Conservation (phyloP, 2,113 vertebrate species). For the Tonatia bakeri region DNA sequence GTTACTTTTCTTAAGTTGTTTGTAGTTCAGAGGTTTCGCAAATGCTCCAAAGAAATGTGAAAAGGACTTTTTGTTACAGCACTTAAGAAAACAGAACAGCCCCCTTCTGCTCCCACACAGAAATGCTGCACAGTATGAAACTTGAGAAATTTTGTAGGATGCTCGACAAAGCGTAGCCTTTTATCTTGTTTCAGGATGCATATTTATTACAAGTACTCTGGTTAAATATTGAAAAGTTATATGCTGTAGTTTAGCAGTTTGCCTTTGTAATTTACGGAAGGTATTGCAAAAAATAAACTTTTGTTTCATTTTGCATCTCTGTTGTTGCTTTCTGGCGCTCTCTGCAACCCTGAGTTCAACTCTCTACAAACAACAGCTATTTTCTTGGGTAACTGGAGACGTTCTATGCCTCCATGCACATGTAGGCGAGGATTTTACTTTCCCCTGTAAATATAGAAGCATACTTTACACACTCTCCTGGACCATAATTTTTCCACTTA, state of each 20-base stretch:
- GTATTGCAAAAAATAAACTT: slow-evolving; percentile 83
- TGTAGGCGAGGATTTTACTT: neutral
- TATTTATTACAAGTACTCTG: slow-evolving; percentile 86
- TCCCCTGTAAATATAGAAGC: neutral
- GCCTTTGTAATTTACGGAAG: slow-evolving; percentile 83
- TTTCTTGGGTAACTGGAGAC: neutral
- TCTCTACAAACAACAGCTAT: neutral
- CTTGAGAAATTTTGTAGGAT: slow-evolving; percentile 82
- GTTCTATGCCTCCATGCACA: neutral
- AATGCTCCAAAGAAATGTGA: slow-evolving; percentile 83
- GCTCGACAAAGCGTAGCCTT: slow-evolving; percentile 79
- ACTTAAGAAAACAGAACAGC: slow-evolving; percentile 70
- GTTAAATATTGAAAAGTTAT: slow-evolving; percentile 82
- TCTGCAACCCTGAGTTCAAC: neutral
- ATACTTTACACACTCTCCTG: neutral
- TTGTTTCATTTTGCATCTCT: slow-evolving; percentile 71
- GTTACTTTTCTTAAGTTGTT: slow-evolving; percentile 67
- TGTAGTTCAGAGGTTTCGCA: slow-evolving; percentile 73
- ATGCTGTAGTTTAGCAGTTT: slow-evolving; percentile 80
- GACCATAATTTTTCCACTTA: neutral
- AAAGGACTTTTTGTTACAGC: slow-evolving; percentile 75
- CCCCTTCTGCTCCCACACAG: neutral
- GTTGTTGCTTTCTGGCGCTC: neutral
- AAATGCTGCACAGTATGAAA: slow-evolving; percentile 79
- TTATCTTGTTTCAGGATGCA: slow-evolving; percentile 78